Base-by-base conservation (phyloP, 2,113 vertebrate species). In the Xenopus borealis region DNA sequence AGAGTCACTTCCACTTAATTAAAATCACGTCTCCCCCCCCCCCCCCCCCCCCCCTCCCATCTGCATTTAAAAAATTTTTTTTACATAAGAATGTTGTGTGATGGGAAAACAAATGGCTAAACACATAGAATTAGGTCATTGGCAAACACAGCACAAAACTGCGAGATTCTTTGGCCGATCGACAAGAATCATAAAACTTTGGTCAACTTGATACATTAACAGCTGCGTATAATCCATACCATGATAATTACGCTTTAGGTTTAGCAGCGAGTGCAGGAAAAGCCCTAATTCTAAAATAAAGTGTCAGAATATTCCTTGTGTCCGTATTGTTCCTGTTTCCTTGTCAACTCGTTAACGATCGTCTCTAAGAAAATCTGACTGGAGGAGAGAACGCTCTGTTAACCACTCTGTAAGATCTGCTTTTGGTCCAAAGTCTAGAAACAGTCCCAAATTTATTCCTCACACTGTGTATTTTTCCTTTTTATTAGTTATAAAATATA, bases 281-380 rank as follows among this genome's bases (percentile, higher is more conserved):
- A 62, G 23, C 47, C 45, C 63, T 74, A 74, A 74, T 74, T 53
- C 33, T 45, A 72, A 72, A 65, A 72, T 55, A 44, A 55, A n/a
- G 53, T 55, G 53, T 55, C 13, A 55, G 9, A 55, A 55, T 55
- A 50, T 50, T 16, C 47, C 1, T 50, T 50, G 47, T 3, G 10
- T 50, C 47, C 47, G 14, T 50, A 50, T 16, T 50, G 47, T 0
- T 12, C 11, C 14, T 50, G 47, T 50, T 50, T 50, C 47, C 12
- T 12, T 50, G 47, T 13, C 47, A 16, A 6, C 33, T 40, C 33
- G 5, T 40, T 40, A 40, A 6, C 33, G 8, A 9, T 40, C 33
- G 5, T 9, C 33, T 6, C 33, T 40, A 40, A 40, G 33, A 3
- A 40, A 40, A 40, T 6, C 33, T 4, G 33, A 27, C 23, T 27